A percentile compares a stretch with the other conserved stretches of the same genome.
phyloP scores from a whole-genome alignment of 2,888 invertebrate genomes.

The Catocala sponsa region DNA sequence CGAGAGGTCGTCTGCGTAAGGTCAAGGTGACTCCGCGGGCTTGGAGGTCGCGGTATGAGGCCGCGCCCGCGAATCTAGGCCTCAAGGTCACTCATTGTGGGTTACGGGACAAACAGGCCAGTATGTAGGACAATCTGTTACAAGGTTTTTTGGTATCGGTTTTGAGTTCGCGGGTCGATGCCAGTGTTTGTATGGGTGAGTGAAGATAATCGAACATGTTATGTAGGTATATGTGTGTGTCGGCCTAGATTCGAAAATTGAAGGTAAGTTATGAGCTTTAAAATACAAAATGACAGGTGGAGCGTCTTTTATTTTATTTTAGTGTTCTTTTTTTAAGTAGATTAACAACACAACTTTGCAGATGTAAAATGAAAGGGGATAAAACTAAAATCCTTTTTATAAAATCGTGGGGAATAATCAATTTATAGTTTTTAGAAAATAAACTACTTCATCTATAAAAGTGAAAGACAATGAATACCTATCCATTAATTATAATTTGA shows the following conservation, averaged over 20 bases:
- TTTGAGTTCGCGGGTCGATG: slow-evolving; percentile 17
- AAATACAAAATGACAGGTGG: too few relatives aligned
- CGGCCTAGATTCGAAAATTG: neutral
- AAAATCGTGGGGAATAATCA: too few relatives aligned
- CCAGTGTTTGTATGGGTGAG: neutral
- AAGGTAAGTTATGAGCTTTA: too few relatives aligned
- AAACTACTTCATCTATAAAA: too few relatives aligned
- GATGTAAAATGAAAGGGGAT: too few relatives aligned
- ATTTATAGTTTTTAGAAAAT: too few relatives aligned
- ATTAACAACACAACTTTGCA: too few relatives aligned
- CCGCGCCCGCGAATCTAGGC: slow-evolving; percentile 40
- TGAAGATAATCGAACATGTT: neutral
- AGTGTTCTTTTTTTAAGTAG: too few relatives aligned
- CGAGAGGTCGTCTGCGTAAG: slow-evolving; percentile 30
- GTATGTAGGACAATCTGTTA: slow-evolving; percentile 31
- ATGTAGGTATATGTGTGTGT: neutral
- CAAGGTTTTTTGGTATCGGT: slow-evolving; percentile 37
- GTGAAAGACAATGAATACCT: too few relatives aligned
- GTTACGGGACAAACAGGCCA: slow-evolving; percentile 40
- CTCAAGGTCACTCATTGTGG: slow-evolving; percentile 40
- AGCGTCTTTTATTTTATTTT: too few relatives aligned
- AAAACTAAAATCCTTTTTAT: too few relatives aligned
- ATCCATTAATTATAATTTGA: too few relatives aligned
- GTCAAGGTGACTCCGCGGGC: slow-evolving; percentile 44
- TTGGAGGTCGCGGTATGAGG: slow-evolving; percentile 45